Percentiles rank a stretch among this genome's conserved stretches.
phyloP scores from a whole-genome alignment of 2,888 invertebrate genomes.

The Heterodera filipjevi region DNA sequence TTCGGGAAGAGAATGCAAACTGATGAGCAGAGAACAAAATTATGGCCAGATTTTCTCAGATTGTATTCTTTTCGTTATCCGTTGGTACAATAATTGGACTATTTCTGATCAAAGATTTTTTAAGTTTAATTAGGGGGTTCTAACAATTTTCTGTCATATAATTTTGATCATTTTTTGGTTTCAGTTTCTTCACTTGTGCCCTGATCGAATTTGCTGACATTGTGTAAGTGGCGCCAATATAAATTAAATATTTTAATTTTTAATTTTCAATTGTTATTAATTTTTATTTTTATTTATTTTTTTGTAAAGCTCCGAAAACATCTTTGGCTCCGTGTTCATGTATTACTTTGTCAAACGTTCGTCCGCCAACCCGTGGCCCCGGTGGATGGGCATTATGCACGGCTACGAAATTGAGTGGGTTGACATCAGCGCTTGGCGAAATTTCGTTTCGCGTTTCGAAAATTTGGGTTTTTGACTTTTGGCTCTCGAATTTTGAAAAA shows the following conservation, averaged over 20 bases:
- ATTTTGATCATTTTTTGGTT: slow-evolving; percentile 81
- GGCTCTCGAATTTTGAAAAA: no score
- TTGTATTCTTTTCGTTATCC: no score
- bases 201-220: slow-evolving; percentile 69
- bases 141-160: neutral
- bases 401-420: slow-evolving; percentile 84
- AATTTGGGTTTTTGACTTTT: no score
- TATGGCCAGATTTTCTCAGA: no score
- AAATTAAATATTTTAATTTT: no score
- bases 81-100: no score
- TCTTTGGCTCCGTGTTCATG: slow-evolving; percentile 60
- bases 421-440: no score
- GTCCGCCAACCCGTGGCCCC: slow-evolving; percentile 85
- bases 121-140: neutral
- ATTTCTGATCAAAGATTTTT: neutral
- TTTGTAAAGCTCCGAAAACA: slow-evolving; percentile 46
- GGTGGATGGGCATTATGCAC: slow-evolving; percentile 99
- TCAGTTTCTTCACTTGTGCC: slow-evolving; percentile 89
- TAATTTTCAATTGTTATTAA: neutral
- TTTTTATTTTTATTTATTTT: neutral
- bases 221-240: no score
- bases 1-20: no score
- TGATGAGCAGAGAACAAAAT: no score
- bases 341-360: slow-evolving; percentile 65
- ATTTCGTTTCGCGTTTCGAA: no score